Evolutionary conservation across 2,113 vertebrate genomes (phyloP).

Genomic region (Uria lomvia): DNA sequence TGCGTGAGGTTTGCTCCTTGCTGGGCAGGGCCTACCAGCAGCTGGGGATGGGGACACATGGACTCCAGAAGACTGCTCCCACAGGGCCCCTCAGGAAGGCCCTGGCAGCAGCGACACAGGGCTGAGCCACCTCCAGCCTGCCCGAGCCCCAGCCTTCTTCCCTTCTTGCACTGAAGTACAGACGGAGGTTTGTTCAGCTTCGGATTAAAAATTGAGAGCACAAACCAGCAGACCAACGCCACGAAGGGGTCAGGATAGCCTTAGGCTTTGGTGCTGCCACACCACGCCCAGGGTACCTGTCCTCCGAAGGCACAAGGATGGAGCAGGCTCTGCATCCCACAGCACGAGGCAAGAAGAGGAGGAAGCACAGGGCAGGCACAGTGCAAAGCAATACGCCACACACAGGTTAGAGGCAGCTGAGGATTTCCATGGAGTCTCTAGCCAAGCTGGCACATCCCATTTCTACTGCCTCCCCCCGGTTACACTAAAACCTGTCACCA

Average conservation of each 20-base stretch:
- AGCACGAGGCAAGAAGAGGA: neutral
- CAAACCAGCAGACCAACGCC: neutral
- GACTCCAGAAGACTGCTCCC: neutral
- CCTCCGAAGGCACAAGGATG: neutral
- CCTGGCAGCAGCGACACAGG: neutral
- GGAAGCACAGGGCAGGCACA: neutral
- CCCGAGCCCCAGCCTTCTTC: neutral
- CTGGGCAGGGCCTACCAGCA: neutral
- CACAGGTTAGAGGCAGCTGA: neutral
- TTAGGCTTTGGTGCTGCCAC: neutral
- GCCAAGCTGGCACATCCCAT: neutral
- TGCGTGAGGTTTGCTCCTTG: neutral
- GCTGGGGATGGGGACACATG: neutral
- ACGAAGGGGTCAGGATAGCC: neutral
- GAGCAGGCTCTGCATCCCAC: neutral
- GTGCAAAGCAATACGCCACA: neutral
- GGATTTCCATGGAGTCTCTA: neutral
- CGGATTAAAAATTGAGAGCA: neutral
- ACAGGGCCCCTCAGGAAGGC: rapidly evolving
- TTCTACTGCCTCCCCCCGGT: neutral
- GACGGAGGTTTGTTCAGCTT: neutral
- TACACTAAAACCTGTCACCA: neutral
- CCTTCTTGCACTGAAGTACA: neutral
- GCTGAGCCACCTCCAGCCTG: neutral
- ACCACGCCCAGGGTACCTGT: neutral